These are phyloP conservation scores for Passerina amoena DNA, from an alignment of 2,113 vertebrate species.

Conservation along the genomic window DNA sequence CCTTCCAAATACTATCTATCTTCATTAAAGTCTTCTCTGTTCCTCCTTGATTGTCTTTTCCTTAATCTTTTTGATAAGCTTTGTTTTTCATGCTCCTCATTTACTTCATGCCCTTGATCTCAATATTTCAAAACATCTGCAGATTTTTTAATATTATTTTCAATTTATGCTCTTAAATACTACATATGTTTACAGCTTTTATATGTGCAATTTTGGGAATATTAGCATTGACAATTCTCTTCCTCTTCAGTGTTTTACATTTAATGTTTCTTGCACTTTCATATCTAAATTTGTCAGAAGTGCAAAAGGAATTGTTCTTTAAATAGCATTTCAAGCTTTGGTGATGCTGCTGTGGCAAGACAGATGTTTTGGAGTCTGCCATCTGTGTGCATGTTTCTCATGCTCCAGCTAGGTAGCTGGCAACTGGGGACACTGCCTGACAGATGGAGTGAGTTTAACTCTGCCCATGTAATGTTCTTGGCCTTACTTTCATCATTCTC, in stretches of 20 bases:
- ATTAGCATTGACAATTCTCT: not conserved
- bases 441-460: not conserved
- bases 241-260: not conserved
- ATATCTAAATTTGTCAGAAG: not conserved
- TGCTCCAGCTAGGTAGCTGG: not conserved
- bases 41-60: not conserved
- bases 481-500: not conserved
- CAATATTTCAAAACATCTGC: not conserved
- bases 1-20: not conserved
- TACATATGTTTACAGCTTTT: not conserved
- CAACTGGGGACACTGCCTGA: not conserved
- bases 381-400: not conserved
- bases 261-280: not conserved
- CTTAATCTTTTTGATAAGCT: not conserved
- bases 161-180: not conserved
- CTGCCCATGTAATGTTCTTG: not conserved
- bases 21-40: not conserved
- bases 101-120: not conserved
- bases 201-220: not conserved
- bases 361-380: not conserved
- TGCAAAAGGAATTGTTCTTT: not conserved
- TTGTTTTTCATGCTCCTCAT: not conserved
- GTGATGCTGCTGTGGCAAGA: not conserved
- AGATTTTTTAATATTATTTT: not conserved
- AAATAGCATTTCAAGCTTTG: not conserved